Evolutionary conservation across 2,113 vertebrate species (phyloP), one percentile per base, ranked within the genome.

Genomic region (Chlamydotis undulata): DNA sequence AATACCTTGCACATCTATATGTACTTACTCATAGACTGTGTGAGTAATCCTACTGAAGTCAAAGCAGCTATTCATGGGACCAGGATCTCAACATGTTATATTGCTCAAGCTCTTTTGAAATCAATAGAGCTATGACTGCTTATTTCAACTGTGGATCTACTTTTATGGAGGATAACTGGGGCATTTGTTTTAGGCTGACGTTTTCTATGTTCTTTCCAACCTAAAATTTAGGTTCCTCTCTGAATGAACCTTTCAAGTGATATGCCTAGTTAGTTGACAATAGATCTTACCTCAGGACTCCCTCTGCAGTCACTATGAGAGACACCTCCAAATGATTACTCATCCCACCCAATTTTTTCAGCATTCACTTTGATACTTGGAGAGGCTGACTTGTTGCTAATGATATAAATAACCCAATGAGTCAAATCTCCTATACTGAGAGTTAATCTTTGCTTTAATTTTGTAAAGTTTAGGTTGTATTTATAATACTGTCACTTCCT

Each of bases 31-130:
- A 75, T 28, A 78, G 79, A 67, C 52, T 47, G 33, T 45, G 81
- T 96, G 94, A 95, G 88, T 94, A 96, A 96, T 96, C 52, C 69
- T 33, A 1, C 57, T 95, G 88, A 93, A 96, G 93, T 90, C 83
- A 87, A 83, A 86, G 52, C 43, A 94, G 49, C 80, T 96, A 92
- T 81, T 96, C 90, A 90, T 83, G 93, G 88, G 71, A 83, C 45
- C 63, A 90, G 60, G 83, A 86, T 67, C 88, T 89, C 83, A 89
- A 56, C 71, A 87, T 94, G 79, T 86, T 94, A 78, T 75, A 95
- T 80, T 86, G 83, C 83, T 95, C 52, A 60, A 79, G 41, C 79
- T 93, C 33, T 70, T 59, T 79, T 81, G 71, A 95, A 92, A 78
- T 93, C 90, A 81, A 19, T 94, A 81, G 63, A 90, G 60, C 69